Base-by-base conservation (phyloP, 2,113 vertebrate genomes). In the Orthonyx spaldingii region DNA sequence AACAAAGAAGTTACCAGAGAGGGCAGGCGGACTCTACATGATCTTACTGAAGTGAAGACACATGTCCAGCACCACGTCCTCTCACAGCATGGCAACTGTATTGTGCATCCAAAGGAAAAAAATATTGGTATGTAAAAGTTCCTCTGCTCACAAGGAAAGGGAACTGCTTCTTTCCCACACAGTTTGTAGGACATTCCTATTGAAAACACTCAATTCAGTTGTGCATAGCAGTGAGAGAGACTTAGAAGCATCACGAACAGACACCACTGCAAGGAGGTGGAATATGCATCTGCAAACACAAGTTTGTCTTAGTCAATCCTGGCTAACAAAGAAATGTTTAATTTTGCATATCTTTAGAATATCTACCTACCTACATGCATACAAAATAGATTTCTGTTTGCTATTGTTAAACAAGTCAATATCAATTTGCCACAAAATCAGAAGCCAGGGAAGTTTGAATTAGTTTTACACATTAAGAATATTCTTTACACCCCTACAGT, bases 161-260 rank as follows among this genome's bases (percentile, higher is more conserved):
- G 4, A 11, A 35, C 0, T 3, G 6, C 4, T 74, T 50, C 15
- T 47, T 74, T 33, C 26, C 4, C 13, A 50, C 13, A 33, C 0
- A 6, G 8, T 52, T n/a, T 37, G 2, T 20, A 32, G 69, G 39
- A 32, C 7, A 39, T 35, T 76, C 27, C 7, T 52, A 5, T 6
- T 17, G 14, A 44, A 68, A 86, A 16, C 20, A 21, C 8, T 76
- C 0, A 0, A 13, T 52, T 72, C 16, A 35, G 4, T 27, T 65
- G 3, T 15, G 18, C 18, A 10, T 5, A 47, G 21, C 11, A 13
- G 21, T 42, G 37, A 61, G 30, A 84, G 14, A 90, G 10, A 32
- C 30, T 41, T 41, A n/a, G 63, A 72, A 77, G 16, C 8, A 21
- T 14, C 5, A 5, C 17, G 26, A 79, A 47, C 6, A 79, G n/a